Conservation (phyloP, 2,797 vertebrate genomes). For the Lagocephalus sceleratus region DNA sequence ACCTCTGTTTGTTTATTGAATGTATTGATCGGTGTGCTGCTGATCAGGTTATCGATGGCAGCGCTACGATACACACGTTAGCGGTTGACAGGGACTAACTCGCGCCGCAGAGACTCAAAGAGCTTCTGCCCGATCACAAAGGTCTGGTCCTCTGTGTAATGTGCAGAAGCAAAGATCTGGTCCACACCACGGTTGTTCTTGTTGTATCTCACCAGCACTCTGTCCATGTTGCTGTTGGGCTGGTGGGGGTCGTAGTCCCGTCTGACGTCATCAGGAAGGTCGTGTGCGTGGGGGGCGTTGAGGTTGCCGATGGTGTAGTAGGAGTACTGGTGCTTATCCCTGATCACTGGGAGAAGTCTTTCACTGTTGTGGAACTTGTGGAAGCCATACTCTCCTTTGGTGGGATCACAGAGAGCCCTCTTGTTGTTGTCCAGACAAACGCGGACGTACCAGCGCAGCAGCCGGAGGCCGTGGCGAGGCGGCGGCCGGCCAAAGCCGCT, state of each 20-base stretch:
- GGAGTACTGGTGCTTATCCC: conserved; percentile 30
- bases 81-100: background rate
- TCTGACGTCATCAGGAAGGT: conserved; percentile 65
- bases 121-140: conserved; percentile 60
- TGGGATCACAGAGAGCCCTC: conserved; percentile 63
- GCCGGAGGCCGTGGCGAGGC: conserved; percentile 62
- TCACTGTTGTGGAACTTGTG: conserved; percentile 52
- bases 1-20: too few relatives aligned
- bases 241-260: conserved; percentile 58
- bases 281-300: conserved; percentile 37
- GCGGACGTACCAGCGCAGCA: conserved; percentile 68
- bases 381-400: conserved; percentile 56
- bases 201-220: conserved; percentile 69
- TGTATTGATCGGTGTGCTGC: too few relatives aligned
- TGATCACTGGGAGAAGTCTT: conserved; percentile 60
- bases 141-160: conserved; percentile 58
- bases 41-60: too few relatives aligned
- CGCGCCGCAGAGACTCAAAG: conserved; percentile 47
- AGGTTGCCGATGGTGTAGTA: conserved; percentile 75
- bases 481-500: conserved; percentile 66
- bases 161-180: conserved; percentile 64
- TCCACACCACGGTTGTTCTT: conserved; percentile 59
- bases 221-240: conserved; percentile 67
- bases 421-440: conserved; percentile 74
- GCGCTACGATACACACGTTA: too few relatives aligned